Evolutionary conservation across 1,140 invertebrate genomes (phyloP), one percentile per base, ranked within the genome.

Genomic region (Drosophila ambigua): DNA sequence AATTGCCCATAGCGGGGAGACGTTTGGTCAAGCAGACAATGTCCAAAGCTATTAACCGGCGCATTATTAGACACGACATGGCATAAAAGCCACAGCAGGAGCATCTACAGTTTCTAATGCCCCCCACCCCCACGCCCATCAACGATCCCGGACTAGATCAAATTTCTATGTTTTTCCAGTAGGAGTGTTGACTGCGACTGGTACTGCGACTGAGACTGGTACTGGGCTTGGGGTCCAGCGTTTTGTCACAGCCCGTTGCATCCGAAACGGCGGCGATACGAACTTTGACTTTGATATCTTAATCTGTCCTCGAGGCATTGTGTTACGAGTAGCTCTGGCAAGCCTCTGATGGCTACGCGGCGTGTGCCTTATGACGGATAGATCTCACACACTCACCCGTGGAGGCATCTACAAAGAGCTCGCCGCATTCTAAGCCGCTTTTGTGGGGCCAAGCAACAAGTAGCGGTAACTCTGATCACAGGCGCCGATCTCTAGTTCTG

Each of bases 231-330:
- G 69, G 71, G 64, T 61, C 51, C 51, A 74, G 54, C 71, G 57
- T 77, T 84, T 80, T 78, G 82, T 87, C 78, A 88, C 75, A 88
- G 83, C 52, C 71, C 73, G 60, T 71, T 87, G 82, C 83, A 87
- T 85, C 69, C 55, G 48, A 73, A 74, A 55, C 61, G 52, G 75
- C 82, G 82, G 79, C 79, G 76, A 68, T 74, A 57, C 80, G 76
- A 83, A 84, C 75, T 84, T 83, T 84, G 79, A 82, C 82, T 87
- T 87, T 87, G 82, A 87, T 87, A 87, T 87, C 82, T 87, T 82
- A 82, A 87, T 87, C 79, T 82, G 58, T 72, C 48, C 54, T 50
- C 57, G 51, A 31, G 79, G 82, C 83, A 88, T 87, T 79, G 76
- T 82, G 73, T 87, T 87, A 82, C 58, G 58, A 82, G 48, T 63